Percentiles rank a stretch among this genome's conserved stretches.
phyloP scores from a whole-genome alignment of 2,888 invertebrate species.

The Drosophila colorata region DNA sequence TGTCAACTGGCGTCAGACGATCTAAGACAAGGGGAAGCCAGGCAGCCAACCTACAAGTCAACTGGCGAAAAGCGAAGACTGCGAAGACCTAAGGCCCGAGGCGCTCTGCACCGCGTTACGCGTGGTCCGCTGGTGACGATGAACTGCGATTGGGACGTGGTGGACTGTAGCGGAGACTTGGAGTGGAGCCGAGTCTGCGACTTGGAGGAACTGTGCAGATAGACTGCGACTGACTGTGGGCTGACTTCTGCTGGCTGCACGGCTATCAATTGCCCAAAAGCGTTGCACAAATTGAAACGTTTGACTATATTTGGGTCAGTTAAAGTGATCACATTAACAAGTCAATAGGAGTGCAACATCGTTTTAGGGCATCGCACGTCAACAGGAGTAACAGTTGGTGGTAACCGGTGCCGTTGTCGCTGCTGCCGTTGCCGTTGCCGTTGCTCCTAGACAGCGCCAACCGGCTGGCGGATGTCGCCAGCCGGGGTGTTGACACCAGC shows the following conservation, averaged over 20 bases:
- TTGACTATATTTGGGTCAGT: slow-evolving; percentile 83
- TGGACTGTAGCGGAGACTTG: slow-evolving; percentile 11
- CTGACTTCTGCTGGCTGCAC: slow-evolving; percentile 64
- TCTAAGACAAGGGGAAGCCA: slow-evolving; percentile 63
- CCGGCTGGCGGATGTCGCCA: slow-evolving; percentile 44
- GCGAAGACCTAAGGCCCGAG: slow-evolving; percentile 56
- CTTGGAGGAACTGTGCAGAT: slow-evolving; percentile 16
- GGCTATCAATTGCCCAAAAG: slow-evolving; percentile 81
- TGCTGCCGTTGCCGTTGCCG: not conserved
- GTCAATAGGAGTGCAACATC: slow-evolving; percentile 82
- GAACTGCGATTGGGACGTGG: slow-evolving; percentile 55
- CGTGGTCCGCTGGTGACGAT: slow-evolving; percentile 74
- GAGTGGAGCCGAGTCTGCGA: slow-evolving; percentile 11
- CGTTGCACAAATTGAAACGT: slow-evolving; percentile 83
- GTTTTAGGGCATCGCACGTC: slow-evolving; percentile 82
- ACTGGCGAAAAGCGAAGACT: slow-evolving; percentile 45
- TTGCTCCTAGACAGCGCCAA: slow-evolving; percentile 34
- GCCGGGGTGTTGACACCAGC: slow-evolving; percentile 72
- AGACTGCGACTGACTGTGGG: slow-evolving; percentile 44
- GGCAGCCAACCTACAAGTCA: slow-evolving; percentile 43
- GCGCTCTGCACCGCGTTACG: slow-evolving; percentile 76
- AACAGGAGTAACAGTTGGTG: slow-evolving; percentile 69
- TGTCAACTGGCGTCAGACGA: slow-evolving; percentile 76
- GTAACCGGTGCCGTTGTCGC: slow-evolving; percentile 51
- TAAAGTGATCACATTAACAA: slow-evolving; percentile 84